phyloP scores from a whole-genome alignment of 37 sponge, comb jelly and placozoan genomes.

The Amphimedon queenslandica region DNA sequence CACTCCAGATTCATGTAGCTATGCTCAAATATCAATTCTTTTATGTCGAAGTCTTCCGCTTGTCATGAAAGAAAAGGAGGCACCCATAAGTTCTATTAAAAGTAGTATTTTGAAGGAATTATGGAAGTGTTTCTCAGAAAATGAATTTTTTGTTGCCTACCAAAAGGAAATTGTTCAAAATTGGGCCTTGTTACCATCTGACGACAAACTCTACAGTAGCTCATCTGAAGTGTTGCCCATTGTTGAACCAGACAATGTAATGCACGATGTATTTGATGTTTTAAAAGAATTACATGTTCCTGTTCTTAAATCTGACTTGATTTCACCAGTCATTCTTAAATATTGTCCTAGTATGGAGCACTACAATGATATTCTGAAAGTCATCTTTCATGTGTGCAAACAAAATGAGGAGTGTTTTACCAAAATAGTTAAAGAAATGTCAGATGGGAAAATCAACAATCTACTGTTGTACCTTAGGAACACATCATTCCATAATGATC shows the following conservation, averaged over 20 bases:
- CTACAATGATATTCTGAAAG: too few species aligned
- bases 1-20: not conserved
- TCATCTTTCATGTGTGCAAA: too few species aligned
- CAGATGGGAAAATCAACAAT: too few species aligned
- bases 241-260: not conserved
- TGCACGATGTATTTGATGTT: not conserved
- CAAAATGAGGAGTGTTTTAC: too few species aligned
- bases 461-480: constrained; percentile 18
- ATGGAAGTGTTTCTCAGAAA: too few species aligned
- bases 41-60: constrained; percentile 5
- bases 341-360: too few species aligned
- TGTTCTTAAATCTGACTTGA: not conserved
- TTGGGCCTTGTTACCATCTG: not conserved
- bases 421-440: too few species aligned
- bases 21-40: too few species aligned
- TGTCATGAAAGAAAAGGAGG: too few species aligned
- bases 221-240: not conserved
- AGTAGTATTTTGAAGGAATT: too few species aligned
- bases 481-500: not conserved
- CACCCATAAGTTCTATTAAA: too few species aligned
- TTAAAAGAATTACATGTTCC: not conserved
- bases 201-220: not conserved
- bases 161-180: not conserved
- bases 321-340: too few species aligned
- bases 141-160: not conserved